Percentiles rank a stretch among this genome's conserved stretches.
Evolutionary conservation across 2,113 vertebrate genomes (phyloP).

Genomic region (Gallinago undulata): DNA sequence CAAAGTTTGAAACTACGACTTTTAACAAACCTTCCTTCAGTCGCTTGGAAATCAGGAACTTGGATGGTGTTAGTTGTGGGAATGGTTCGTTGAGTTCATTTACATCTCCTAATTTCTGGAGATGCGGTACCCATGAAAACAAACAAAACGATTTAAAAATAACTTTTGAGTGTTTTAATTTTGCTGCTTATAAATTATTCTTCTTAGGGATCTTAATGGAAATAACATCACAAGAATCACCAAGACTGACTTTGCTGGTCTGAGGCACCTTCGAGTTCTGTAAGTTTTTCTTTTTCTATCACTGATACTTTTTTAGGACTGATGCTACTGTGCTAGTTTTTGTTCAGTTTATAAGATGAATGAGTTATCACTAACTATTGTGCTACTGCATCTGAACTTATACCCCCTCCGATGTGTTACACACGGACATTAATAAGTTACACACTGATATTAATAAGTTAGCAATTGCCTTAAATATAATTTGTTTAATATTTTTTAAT

Average conservation of each 20-base stretch:
- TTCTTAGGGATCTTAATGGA: conserved; percentile 93
- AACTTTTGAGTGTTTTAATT: conserved; percentile 42
- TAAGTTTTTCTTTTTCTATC: conserved; percentile 78
- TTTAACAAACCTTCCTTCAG: background rate
- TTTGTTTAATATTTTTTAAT: background rate
- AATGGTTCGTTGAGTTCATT: background rate
- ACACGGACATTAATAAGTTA: background rate
- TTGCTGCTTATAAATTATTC: conserved; percentile 59
- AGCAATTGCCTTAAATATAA: background rate
- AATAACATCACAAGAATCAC: conserved; percentile 99
- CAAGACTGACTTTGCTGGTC: conserved; percentile 93
- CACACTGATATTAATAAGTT: background rate
- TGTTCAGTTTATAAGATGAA: background rate
- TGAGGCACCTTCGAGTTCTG: conserved; percentile 94
- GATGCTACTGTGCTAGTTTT: background rate
- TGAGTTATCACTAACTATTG: background rate
- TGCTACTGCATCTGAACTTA: background rate
- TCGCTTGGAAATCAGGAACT: background rate
- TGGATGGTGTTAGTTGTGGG: background rate
- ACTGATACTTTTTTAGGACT: background rate
- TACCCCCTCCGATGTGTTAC: background rate
- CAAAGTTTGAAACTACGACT: background rate
- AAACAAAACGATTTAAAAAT: background rate
- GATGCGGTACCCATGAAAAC: background rate
- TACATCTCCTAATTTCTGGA: background rate